Evolutionary conservation across 2,797 vertebrate genomes (phyloP).

Genomic region (Hypotaenidia philippensis): DNA sequence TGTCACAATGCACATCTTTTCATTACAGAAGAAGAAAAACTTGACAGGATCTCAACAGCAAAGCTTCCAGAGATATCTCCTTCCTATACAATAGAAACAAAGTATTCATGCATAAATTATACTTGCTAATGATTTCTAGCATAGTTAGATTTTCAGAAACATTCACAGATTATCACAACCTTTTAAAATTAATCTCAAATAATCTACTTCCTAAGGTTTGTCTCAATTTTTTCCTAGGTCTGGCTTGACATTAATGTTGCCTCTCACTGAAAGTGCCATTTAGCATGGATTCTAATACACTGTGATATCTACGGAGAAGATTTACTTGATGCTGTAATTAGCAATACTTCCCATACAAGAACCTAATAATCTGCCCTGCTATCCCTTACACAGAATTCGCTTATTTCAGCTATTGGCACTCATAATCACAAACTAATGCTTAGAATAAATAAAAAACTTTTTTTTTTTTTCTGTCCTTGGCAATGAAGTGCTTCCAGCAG

Average conservation of each 20-base stretch:
- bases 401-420: background rate
- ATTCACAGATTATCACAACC: background rate
- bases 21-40: background rate
- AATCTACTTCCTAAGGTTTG: background rate
- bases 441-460: background rate
- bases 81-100: background rate
- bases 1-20: background rate
- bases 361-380: background rate
- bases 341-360: background rate
- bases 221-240: background rate
- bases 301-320: background rate
- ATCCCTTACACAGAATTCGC: background rate
- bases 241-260: background rate
- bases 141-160: background rate
- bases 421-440: background rate
- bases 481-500: background rate
- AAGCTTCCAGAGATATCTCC: background rate
- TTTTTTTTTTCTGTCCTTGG: background rate
- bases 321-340: background rate
- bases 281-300: background rate
- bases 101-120: background rate
- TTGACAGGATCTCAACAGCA: background rate
- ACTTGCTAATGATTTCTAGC: background rate
- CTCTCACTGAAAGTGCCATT: background rate
- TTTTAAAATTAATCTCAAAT: background rate